These are phyloP conservation scores for Gryllus longicercus DNA, from an alignment of 2,888 invertebrate genomes.

Conservation along the genomic window DNA sequence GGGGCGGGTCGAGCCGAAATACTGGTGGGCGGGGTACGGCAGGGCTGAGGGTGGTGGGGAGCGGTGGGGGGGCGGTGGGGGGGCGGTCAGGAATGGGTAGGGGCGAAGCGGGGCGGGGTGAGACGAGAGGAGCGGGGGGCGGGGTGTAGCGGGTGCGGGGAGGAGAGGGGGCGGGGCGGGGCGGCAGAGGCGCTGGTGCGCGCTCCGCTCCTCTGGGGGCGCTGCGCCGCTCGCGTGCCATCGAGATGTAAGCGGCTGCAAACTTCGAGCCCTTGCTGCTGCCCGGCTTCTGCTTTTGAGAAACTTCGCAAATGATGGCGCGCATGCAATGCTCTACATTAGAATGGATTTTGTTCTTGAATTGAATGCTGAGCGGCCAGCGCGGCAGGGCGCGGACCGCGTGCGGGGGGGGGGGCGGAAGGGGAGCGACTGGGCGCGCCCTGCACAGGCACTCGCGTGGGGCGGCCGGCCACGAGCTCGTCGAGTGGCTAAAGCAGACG, in stretches of 20 bases:
- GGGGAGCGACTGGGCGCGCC: not conserved
- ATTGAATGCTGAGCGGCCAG: not conserved
- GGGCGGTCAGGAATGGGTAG: not conserved
- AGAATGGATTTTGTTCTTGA: slow-evolving; percentile 10
- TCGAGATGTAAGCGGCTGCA: not conserved
- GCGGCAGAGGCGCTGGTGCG: not conserved
- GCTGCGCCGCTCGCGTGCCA: not conserved
- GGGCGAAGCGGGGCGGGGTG: not conserved
- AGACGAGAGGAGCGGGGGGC: not conserved
- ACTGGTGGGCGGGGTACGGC: not conserved
- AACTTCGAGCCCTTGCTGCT: not conserved
- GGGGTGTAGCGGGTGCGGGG: not conserved
- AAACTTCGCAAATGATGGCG: slow-evolving; percentile 1
- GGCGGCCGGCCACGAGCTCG: not conserved
- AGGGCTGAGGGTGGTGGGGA: not conserved
- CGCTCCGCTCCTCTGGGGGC: no score
- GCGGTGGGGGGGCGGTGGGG: not conserved
- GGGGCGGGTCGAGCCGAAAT: no score
- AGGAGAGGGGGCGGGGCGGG: not conserved
- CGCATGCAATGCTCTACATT: slow-evolving; percentile 17
- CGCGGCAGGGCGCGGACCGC: not conserved
- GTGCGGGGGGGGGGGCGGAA: not conserved
- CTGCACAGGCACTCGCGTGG: not conserved
- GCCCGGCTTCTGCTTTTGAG: not conserved
- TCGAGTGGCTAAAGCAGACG: no score